Base-by-base conservation (phyloP, 2,797 vertebrate species). In the Picus viridis region DNA sequence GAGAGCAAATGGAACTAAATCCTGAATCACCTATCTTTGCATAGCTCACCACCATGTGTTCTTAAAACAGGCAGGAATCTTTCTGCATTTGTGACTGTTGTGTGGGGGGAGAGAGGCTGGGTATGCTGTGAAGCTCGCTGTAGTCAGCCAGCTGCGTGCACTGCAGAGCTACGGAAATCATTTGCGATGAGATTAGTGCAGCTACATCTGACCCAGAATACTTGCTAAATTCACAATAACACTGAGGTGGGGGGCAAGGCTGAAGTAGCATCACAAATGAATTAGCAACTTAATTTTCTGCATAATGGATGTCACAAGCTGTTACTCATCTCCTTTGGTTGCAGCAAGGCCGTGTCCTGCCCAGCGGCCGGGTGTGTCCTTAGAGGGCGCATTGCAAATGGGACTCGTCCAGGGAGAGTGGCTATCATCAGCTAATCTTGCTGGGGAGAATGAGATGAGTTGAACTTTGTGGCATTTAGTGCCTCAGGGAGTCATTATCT, bases 401-500 rank as follows among this genome's bases (percentile, higher is more conserved):
- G 78, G 76, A 75, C 78, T 79, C 2, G 2, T 88, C 88, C 83
- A 32, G 86, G 72, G 91, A 73, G 53, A 63, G 41, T 20, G 62
- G 62, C 84, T 95, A 94, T 95, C 96, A 41, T 69, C 91, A 92
- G 75, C 82, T 90, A 39, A 95, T 97, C 96, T 95, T 76, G 68
- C 90, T 88, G 86, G 59, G 82, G 71, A 93, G 87, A 95, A 96
- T 96, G 65, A 95, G 91, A 90, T 32, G 80, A 79, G 74, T 87
- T 88, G 45, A 96, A 92, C 90, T 92, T 83, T 15, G 47, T 90
- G 93, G 77, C 95, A 85, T 74, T 84, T 67, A 78, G 64, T 64
- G 67, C 83, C 89, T 89, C 75, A 54, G 85, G 90, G 89, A 89
- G 86, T 90, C 93, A 89, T 97, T 96, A 94, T 97, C 97, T 96